Evolutionary conservation across 2,797 vertebrate species (phyloP).

Genomic region (Crenichthys baileyi): DNA sequence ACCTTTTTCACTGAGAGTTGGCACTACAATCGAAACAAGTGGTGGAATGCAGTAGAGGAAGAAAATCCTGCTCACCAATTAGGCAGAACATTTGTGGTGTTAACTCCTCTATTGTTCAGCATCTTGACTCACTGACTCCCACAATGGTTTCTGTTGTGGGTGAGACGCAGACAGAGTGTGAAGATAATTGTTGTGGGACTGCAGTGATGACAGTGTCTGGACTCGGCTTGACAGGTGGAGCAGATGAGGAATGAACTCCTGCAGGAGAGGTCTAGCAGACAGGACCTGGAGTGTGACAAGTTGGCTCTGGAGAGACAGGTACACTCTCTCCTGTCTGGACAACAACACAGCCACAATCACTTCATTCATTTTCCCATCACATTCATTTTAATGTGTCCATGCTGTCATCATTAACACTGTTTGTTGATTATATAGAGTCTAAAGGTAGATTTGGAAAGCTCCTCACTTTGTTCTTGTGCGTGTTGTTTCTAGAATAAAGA

Average conservation of each 20-base stretch:
- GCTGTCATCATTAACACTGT: not conserved
- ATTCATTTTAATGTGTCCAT: conserved; percentile 41
- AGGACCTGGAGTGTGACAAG: conserved; percentile 99
- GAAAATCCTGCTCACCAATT: conserved; percentile 56
- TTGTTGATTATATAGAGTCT: not conserved
- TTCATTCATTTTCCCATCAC: conserved; percentile 53
- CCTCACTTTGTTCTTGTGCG: not conserved
- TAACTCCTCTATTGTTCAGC: conserved; percentile 47
- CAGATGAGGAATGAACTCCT: conserved; percentile 95
- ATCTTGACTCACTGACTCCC: conserved; percentile 43
- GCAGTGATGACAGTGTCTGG: conserved; percentile 74
- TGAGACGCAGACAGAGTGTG: conserved; percentile 37
- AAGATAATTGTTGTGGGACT: conserved; percentile 66
- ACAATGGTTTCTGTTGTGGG: conserved; percentile 40
- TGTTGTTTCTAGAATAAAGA: conserved; percentile 89
- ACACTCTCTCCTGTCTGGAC: conserved; percentile 69
- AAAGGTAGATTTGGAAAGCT: not conserved
- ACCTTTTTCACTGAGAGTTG: conserved; percentile 18
- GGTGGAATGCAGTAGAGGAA: conserved; percentile 61
- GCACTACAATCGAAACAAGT: conserved; percentile 25
- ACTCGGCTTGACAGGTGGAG: conserved; percentile 88
- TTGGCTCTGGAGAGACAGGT: conserved; percentile 98
- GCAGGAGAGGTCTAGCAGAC: conserved; percentile 92
- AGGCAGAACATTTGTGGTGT: conserved; percentile 26
- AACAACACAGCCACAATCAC: conserved; percentile 51